Percentiles rank a stretch among this genome's conserved stretches.
Conservation (phyloP, 2,888 invertebrate species). For the Tridacna gigas region DNA sequence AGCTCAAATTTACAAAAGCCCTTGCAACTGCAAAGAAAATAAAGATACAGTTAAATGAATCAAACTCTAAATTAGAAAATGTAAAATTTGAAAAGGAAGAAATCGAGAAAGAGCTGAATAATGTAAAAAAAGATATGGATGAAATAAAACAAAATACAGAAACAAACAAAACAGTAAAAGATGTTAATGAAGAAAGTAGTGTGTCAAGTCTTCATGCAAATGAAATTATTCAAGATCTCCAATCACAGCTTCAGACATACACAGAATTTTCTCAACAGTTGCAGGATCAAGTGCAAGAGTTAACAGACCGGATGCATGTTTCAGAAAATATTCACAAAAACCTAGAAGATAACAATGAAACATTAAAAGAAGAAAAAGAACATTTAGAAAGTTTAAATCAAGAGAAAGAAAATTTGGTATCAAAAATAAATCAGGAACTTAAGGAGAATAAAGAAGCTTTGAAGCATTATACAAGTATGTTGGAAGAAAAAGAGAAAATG, state of each 20-base stretch:
- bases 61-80: conserved; percentile 58
- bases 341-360: conserved; percentile 48
- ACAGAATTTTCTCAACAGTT: conserved; percentile 72
- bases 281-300: conserved; percentile 71
- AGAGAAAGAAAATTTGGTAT: conserved; percentile 31
- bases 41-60: conserved; percentile 75
- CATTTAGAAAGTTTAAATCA: conserved; percentile 36
- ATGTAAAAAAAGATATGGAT: conserved; percentile 6
- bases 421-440: conserved; percentile 33
- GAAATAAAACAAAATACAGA: background rate
- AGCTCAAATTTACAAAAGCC: conserved; percentile 76
- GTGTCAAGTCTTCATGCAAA: background rate
- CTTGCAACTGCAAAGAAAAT: conserved; percentile 80
- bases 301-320: conserved; percentile 65
- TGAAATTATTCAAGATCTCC: conserved; percentile 58
- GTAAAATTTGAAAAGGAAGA: conserved; percentile 42
- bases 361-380: conserved; percentile 53
- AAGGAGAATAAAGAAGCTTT: conserved; percentile 30
- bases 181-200: background rate
- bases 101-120: conserved; percentile 37
- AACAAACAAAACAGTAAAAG: background rate
- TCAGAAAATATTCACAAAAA: conserved; percentile 54
- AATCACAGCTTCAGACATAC: conserved; percentile 68
- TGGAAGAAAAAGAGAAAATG: conserved; percentile 63
- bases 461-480: conserved; percentile 33